phyloP scores from a whole-genome alignment of 2,888 invertebrate genomes.

The Zygaena filipendulae region DNA sequence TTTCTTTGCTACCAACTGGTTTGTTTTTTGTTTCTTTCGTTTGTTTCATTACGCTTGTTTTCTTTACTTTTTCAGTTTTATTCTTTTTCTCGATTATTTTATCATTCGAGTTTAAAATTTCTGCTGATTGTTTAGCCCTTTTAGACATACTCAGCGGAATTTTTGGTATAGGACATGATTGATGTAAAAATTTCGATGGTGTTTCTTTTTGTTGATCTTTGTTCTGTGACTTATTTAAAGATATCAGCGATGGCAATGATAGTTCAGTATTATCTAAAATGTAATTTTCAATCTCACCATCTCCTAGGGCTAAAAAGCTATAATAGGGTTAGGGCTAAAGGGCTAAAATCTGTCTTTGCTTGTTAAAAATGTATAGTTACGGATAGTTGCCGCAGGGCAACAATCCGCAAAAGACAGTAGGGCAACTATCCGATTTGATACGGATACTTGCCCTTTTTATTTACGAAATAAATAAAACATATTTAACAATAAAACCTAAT shows the following conservation, averaged over 20 bases:
- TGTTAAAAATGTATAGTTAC: too few species aligned
- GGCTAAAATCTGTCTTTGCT: too few species aligned
- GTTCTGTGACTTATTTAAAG: constrained; percentile 13
- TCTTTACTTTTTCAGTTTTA: constrained; percentile 10
- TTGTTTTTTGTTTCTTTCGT: constrained; percentile 12
- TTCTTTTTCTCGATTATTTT: constrained; percentile 9
- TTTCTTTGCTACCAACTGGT: constrained; percentile 12
- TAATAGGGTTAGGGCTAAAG: too few species aligned
- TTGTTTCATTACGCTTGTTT: constrained; percentile 10
- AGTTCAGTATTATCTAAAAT: constrained; percentile 14
- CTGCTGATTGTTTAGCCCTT: constrained; percentile 10
- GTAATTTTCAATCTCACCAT: constrained; percentile 12
- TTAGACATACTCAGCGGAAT: constrained; percentile 11
- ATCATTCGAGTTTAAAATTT: constrained; percentile 10
- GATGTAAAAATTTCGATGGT: constrained; percentile 12
- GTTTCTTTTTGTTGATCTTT: constrained; percentile 11
- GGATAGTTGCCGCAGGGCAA: too few species aligned
- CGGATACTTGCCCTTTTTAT: too few species aligned
- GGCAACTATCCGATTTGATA: too few species aligned
- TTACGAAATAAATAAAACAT: too few species aligned
- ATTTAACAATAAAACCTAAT: too few species aligned
- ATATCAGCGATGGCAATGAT: constrained; percentile 14
- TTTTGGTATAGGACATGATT: constrained; percentile 12
- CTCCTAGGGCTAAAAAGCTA: constrained; percentile 10
- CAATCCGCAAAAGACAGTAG: too few species aligned